phyloP scores from a whole-genome alignment of 2,113 vertebrate genomes.

The Anas platyrhynchos region DNA sequence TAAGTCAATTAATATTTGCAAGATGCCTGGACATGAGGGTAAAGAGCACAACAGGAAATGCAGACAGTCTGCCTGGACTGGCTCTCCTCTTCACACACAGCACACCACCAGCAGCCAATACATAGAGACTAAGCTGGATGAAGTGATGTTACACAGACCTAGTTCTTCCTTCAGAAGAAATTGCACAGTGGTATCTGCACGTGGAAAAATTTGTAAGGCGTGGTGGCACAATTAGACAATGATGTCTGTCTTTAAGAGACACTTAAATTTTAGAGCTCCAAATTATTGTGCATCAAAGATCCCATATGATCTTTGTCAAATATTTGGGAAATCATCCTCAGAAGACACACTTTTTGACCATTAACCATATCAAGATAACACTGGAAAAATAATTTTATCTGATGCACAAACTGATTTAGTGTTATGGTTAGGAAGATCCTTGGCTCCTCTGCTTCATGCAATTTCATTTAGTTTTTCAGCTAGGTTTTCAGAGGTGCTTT shows the following conservation, averaged over 20 bases:
- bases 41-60: not conserved
- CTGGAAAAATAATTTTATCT: not conserved
- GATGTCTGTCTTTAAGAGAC: not conserved
- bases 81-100: not conserved
- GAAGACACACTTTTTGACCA: not conserved
- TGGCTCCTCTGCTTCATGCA: not conserved
- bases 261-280: not conserved
- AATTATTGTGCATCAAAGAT: not conserved
- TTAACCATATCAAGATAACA: not conserved
- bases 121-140: not conserved
- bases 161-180: not conserved
- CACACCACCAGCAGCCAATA: not conserved
- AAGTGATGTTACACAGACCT: not conserved
- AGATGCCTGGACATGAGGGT: not conserved
- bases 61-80: not conserved
- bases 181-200: not conserved
- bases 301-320: not conserved
- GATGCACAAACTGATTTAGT: not conserved
- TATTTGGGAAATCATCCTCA: not conserved
- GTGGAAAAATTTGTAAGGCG: not conserved
- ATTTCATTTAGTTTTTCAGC: not conserved
- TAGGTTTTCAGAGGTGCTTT: not conserved
- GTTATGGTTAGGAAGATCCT: not conserved
- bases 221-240: not conserved
- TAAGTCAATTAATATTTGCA: not conserved